These are phyloP conservation scores for Ahaetulla prasina DNA, from an alignment of 2,113 vertebrate species.

Conservation along the genomic window DNA sequence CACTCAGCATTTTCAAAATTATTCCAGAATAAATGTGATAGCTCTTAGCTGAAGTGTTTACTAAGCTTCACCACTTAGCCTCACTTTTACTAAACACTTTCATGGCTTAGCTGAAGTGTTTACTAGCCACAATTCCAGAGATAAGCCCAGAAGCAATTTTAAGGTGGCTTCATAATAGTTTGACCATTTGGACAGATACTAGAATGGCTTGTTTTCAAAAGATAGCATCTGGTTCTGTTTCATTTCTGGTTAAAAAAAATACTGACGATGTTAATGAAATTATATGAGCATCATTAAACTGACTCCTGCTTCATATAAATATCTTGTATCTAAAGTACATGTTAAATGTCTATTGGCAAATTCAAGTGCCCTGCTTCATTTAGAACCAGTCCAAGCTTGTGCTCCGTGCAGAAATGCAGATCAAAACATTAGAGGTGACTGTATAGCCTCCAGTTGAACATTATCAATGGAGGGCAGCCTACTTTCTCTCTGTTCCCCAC, in stretches of 20 bases:
- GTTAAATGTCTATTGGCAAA: neutral
- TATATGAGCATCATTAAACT: neutral
- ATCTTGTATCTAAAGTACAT: neutral
- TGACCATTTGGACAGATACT: slow-evolving; percentile 40
- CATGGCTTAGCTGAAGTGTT: neutral
- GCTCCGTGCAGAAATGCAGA: neutral
- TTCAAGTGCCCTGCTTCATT: neutral
- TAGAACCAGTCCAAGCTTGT: neutral
- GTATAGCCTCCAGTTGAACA: neutral
- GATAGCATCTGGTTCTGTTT: slow-evolving; percentile 27
- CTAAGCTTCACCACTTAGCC: neutral
- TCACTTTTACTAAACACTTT: neutral
- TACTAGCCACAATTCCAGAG: neutral
- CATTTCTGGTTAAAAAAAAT: slow-evolving; percentile 1
- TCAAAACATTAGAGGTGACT: neutral
- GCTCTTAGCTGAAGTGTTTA: neutral
- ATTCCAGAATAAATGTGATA: neutral
- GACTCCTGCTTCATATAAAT: neutral
- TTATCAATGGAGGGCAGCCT: neutral
- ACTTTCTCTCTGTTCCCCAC: neutral
- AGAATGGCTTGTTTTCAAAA: neutral
- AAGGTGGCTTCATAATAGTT: neutral
- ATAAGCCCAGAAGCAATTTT: slow-evolving; percentile 22
- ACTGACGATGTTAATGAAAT: neutral
- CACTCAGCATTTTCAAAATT: neutral